A percentile compares a stretch with the other conserved stretches of the same genome.
These are phyloP conservation scores for Amblyopsis hoosieri DNA, from an alignment of 2,797 vertebrate genomes.

Conservation along the genomic window DNA sequence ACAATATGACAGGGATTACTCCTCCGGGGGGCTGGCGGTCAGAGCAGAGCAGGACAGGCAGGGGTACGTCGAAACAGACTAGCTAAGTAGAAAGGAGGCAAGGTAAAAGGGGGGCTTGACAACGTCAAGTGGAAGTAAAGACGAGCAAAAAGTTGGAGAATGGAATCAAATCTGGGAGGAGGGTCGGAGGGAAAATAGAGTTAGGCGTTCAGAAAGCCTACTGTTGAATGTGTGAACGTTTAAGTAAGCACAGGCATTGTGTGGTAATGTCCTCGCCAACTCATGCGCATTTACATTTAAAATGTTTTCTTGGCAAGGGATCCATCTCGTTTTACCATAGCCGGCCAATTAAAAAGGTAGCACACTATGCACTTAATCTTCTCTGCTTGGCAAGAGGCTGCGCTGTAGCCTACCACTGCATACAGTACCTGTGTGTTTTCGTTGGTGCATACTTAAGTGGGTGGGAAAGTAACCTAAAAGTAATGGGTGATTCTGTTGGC, in stretches of 20 bases:
- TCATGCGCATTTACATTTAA: slow-evolving; percentile 35
- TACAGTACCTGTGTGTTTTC: background rate
- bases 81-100: slow-evolving; percentile 14
- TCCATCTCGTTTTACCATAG: slow-evolving; percentile 14
- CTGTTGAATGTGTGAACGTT: slow-evolving; percentile 39
- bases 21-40: slow-evolving; percentile 55
- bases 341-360: slow-evolving; percentile 8
- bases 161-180: slow-evolving; percentile 21
- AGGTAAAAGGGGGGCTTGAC: background rate
- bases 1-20: slow-evolving; percentile 78
- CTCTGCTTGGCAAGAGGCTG: background rate
- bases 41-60: slow-evolving; percentile 24
- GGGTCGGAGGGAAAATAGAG: slow-evolving; percentile 37
- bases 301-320: slow-evolving; percentile 20
- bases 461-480: background rate
- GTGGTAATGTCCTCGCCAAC: slow-evolving; percentile 23
- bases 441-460: slow-evolving; percentile 1
- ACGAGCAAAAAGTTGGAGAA: slow-evolving; percentile 19
- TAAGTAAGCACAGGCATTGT: slow-evolving; percentile 33
- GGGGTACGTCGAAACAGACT: background rate
- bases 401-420: background rate
- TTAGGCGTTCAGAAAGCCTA: slow-evolving; percentile 40
- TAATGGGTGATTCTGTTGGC: no score
- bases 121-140: slow-evolving; percentile 34
- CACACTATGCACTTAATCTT: background rate